Percentiles rank a stretch among this genome's conserved stretches.
These are phyloP conservation scores for Beris chalybata DNA, from an alignment of 2,888 invertebrate species.

Conservation along the genomic window DNA sequence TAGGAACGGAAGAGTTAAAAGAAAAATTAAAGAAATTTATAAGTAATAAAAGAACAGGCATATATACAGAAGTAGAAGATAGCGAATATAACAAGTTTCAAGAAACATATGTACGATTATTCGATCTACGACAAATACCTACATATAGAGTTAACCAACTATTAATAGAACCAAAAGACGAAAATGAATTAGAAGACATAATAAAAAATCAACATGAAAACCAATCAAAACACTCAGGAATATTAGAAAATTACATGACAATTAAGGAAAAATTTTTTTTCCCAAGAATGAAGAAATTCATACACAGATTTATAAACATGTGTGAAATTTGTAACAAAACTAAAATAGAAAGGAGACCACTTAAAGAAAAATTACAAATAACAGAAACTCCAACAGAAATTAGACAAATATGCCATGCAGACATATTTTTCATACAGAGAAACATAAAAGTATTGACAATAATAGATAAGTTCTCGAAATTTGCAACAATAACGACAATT, in stretches of 20 bases:
- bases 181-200: conserved; percentile 32
- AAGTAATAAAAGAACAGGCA: conserved; percentile 10
- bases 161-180: conserved; percentile 35
- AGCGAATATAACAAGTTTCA: too few species aligned
- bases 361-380: too few species aligned
- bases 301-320: conserved; percentile 9
- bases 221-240: conserved; percentile 5
- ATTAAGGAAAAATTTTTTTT: not conserved
- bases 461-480: too few species aligned
- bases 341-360: not conserved
- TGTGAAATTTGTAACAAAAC: not conserved
- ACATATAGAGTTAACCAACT: not conserved
- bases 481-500: too few species aligned
- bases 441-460: too few species aligned
- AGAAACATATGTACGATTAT: not conserved
- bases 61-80: conserved; percentile 32
- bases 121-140: too few species aligned
- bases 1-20: too few species aligned
- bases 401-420: too few species aligned
- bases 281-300: not conserved
- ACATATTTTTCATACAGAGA: too few species aligned
- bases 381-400: too few species aligned
- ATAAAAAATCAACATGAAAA: conserved; percentile 19
- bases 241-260: conserved; percentile 6
- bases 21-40: conserved; percentile 26